A percentile compares a stretch with the other conserved stretches of the same genome.
Evolutionary conservation across 2,888 invertebrate species (phyloP).

Genomic region (Steinernema hermaphroditum): DNA sequence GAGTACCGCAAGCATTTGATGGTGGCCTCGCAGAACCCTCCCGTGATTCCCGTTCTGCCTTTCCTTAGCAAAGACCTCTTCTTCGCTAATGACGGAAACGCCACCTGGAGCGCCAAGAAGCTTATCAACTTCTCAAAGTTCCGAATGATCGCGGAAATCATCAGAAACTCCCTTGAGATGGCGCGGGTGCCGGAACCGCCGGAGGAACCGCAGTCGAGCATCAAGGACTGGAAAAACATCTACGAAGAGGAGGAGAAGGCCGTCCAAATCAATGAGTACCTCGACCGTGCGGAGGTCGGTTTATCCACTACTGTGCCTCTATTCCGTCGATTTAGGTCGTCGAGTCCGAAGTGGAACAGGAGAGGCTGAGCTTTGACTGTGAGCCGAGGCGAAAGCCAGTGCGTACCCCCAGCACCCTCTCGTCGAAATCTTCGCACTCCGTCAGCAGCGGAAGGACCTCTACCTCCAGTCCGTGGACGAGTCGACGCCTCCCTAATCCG

Average conservation of each 20-base stretch:
- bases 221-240: slow-evolving; percentile 53
- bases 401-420: slow-evolving; percentile 5
- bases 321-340: slow-evolving; percentile 79
- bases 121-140: slow-evolving; percentile 92
- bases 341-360: slow-evolving; percentile 80
- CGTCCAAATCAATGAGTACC: slow-evolving; percentile 89
- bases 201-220: background rate
- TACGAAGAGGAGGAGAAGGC: slow-evolving; percentile 85
- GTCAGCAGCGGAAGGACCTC: slow-evolving; percentile 12
- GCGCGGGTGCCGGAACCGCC: slow-evolving; percentile 78
- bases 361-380: slow-evolving; percentile 85
- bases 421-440: slow-evolving; percentile 10
- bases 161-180: slow-evolving; percentile 76
- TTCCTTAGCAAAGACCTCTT: slow-evolving; percentile 78
- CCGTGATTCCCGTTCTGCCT: slow-evolving; percentile 72
- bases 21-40: slow-evolving; percentile 58
- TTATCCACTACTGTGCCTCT: too few species aligned
- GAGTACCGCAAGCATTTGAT: slow-evolving; percentile 89
- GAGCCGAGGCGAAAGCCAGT: slow-evolving; percentile 71
- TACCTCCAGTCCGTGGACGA: slow-evolving; percentile 7
- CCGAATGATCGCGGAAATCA: slow-evolving; percentile 96
- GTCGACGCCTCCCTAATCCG: background rate
- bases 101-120: slow-evolving; percentile 66
- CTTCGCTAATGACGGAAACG: slow-evolving; percentile 93
- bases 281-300: slow-evolving; percentile 75